These are phyloP conservation scores for Proterorhinus semilunaris DNA, from an alignment of 2,113 vertebrate genomes.

Conservation along the genomic window DNA sequence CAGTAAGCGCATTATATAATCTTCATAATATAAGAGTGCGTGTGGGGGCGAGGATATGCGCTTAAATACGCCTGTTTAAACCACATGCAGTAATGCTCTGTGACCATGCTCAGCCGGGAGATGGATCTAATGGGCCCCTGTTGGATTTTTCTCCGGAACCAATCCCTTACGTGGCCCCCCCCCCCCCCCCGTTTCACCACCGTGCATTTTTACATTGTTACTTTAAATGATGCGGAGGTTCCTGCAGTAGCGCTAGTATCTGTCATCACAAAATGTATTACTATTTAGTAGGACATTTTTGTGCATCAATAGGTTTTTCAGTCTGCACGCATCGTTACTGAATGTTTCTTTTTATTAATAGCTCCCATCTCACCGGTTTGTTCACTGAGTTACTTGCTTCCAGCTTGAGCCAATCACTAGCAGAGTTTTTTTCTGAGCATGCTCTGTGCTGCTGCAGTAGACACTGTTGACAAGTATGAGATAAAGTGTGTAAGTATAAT, in stretches of 20 bases:
- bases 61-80: conserved; percentile 9
- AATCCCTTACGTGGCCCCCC: neutral
- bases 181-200: neutral
- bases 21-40: conserved; percentile 23
- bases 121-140: neutral
- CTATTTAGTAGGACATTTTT: neutral
- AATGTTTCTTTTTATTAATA: neutral
- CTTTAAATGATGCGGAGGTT: too few relatives aligned
- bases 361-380: conserved; percentile 18
- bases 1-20: conserved; percentile 66
- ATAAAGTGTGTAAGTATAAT: too few relatives aligned
- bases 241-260: neutral
- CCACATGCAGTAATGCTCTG: neutral
- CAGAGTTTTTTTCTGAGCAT: conserved; percentile 22
- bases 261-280: conserved; percentile 5
- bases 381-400: conserved; percentile 34
- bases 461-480: neutral
- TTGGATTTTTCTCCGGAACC: neutral
- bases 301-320: neutral
- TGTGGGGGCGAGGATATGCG: conserved; percentile 37
- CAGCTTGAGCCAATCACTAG: conserved; percentile 41
- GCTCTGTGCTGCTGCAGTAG: conserved; percentile 17
- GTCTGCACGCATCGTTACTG: neutral
- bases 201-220: neutral
- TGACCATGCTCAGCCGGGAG: conserved; percentile 1